These are phyloP conservation scores for Galerucella pusilla DNA, from an alignment of 2,888 invertebrate genomes.

Conservation along the genomic window DNA sequence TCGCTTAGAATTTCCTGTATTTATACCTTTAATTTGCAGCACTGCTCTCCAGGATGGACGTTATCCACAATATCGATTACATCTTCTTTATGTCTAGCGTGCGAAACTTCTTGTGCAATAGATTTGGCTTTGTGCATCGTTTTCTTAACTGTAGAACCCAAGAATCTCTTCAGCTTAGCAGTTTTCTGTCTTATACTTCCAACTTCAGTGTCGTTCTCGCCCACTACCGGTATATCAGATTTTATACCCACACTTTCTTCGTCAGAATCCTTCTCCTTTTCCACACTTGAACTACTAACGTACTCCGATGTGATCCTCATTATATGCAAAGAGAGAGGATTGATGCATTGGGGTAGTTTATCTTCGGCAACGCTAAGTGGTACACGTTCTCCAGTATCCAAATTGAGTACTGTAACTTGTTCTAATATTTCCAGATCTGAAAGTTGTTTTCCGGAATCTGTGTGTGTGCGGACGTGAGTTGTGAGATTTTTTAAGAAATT, in stretches of 20 bases:
- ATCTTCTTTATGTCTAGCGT: slow-evolving; percentile 88
- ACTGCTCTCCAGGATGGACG: slow-evolving; percentile 80
- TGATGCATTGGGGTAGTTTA: slow-evolving; percentile 89
- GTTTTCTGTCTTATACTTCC: slow-evolving; percentile 66
- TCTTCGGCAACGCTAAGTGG: slow-evolving; percentile 96
- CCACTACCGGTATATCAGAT: slow-evolving; percentile 69
- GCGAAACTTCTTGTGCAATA: slow-evolving; percentile 88
- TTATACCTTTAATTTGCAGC: slow-evolving; percentile 81
- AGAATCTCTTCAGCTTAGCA: slow-evolving; percentile 78
- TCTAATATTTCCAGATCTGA: slow-evolving; percentile 94
- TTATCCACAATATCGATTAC: slow-evolving; percentile 87
- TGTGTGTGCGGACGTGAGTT: slow-evolving; percentile 79
- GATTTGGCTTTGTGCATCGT: slow-evolving; percentile 93
- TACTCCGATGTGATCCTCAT: slow-evolving; percentile 94
- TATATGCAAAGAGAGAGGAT: slow-evolving; percentile 94
- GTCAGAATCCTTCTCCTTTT: slow-evolving; percentile 79
- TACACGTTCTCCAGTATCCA: slow-evolving; percentile 89
- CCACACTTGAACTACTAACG: slow-evolving; percentile 73
- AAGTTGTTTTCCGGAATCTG: slow-evolving; percentile 87
- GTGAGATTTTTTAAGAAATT: slow-evolving; percentile 76
- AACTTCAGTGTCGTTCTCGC: slow-evolving; percentile 64
- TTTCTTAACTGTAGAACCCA: slow-evolving; percentile 90
- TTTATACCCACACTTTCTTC: slow-evolving; percentile 80
- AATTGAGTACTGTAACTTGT: slow-evolving; percentile 81
- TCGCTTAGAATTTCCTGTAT: background rate